Base-by-base conservation (phyloP, 2,113 vertebrate species). In the Pogonocichla stellata region DNA sequence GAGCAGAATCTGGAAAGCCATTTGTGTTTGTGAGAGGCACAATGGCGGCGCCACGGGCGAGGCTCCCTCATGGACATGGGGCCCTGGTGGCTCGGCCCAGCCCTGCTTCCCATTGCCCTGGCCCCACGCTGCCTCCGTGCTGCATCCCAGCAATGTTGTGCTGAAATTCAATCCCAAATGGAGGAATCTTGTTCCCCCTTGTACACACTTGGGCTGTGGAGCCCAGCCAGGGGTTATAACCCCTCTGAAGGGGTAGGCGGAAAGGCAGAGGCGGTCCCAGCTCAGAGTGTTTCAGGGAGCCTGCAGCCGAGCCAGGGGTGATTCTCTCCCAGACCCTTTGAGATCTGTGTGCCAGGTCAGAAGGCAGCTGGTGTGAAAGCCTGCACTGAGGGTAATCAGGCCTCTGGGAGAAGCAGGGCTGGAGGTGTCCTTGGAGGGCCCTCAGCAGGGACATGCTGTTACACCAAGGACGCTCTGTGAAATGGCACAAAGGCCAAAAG, bases 381-480 rank as follows among this genome's bases (percentile, higher is more conserved):
- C 43, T 66, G 11, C 1, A 0, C 12, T 48, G 12, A 57, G 57
- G 34, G 5, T 6, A 64, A 54, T 12, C 0, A 0, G 43, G 19
- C 14, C 67, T 61, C 54, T 40, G 36, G 45, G 38, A 36, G 24
- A 78, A 72, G 47, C 0, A 1, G 51, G 40, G 20, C 22, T 12
- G 22, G 31, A 1, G 4, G 25, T 42, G 40, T 11, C 13, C 36
- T 42, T 2, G 7, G n/a, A 61, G 29, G 10, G 29, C 3, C 14
- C 48, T 75, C 22, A 12, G 15, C 9, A 51, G 48, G 48, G 8
- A 60, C 25, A 19, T 6, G 61, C 34, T 64, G 34, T 22, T 0
- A 0, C 20, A 34, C 38, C 24, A 14, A 34, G 31, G 24, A 34
- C 0, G 1, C 12, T n/a, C 33, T 19, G 24, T 0, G 0, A 86